phyloP scores from a whole-genome alignment of 2,113 vertebrate species.

The Ceyx cyanopectus region DNA sequence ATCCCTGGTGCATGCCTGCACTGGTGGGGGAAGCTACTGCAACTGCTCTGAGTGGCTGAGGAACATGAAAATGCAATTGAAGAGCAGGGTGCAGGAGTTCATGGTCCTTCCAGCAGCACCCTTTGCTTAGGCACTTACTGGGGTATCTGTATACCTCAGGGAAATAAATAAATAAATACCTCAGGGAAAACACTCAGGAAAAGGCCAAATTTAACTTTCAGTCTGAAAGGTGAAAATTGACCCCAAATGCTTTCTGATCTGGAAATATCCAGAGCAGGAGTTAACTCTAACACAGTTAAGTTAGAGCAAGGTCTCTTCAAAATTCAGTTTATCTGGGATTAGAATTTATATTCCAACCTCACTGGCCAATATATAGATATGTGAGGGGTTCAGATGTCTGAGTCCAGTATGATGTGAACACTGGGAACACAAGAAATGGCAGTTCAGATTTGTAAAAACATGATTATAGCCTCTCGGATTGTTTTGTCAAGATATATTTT shows the following conservation, averaged over 20 bases:
- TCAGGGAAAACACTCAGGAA: fast-evolving
- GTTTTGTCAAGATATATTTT: background rate
- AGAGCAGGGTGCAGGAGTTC: background rate
- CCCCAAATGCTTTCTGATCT: background rate
- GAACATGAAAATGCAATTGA: background rate
- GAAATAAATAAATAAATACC: background rate
- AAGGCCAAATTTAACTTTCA: background rate
- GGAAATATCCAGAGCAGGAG: background rate
- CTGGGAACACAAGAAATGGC: background rate
- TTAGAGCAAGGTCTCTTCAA: background rate
- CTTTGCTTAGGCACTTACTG: background rate
- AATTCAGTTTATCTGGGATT: background rate
- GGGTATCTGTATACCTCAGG: fast-evolving
- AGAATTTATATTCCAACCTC: background rate
- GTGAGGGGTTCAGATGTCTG: background rate
- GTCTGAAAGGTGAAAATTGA: background rate
- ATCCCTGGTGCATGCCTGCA: background rate
- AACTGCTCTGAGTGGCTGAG: background rate
- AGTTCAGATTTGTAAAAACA: background rate
- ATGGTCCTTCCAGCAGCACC: fast-evolving
- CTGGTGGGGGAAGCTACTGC: background rate
- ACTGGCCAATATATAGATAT: background rate
- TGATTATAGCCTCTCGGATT: background rate
- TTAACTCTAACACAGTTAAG: background rate
- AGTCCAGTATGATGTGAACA: background rate